Evolutionary conservation across 2,113 vertebrate species (phyloP).

Genomic region (Archilochus colubris): DNA sequence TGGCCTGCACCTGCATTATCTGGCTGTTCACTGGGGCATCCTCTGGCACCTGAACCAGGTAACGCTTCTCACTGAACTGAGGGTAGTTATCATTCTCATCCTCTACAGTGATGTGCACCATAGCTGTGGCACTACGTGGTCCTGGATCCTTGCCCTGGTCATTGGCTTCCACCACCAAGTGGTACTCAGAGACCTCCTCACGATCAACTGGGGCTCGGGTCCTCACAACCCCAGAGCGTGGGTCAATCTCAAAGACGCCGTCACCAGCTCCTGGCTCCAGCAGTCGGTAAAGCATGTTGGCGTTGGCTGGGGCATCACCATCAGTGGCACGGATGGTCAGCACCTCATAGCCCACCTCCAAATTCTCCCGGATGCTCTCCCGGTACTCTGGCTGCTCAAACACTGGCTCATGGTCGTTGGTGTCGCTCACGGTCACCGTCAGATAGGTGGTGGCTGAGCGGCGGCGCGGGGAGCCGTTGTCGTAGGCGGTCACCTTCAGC

Average conservation of each 20-base stretch:
- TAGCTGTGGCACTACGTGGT: constrained; percentile 89
- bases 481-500: constrained; percentile 87
- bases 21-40: constrained; percentile 88
- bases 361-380: constrained; percentile 89
- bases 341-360: constrained; percentile 94
- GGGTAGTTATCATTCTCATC: constrained; percentile 98
- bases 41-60: constrained; percentile 89
- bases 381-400: constrained; percentile 93
- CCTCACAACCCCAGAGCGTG: constrained; percentile 88
- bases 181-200: constrained; percentile 84
- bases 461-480: constrained; percentile 83
- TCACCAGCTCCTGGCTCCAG: constrained; percentile 80
- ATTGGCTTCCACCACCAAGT: constrained; percentile 91
- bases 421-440: constrained; percentile 93
- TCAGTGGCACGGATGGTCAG: constrained; percentile 93
- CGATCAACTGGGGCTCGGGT: constrained; percentile 86
- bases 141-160: constrained; percentile 93
- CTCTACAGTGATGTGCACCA: constrained; percentile 89
- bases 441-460: constrained; percentile 85
- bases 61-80: constrained; percentile 93
- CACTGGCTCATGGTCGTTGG: constrained; percentile 89
- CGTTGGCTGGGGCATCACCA: constrained; percentile 91
- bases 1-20: constrained; percentile 90
- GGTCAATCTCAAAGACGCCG: constrained; percentile 89
- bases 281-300: constrained; percentile 94